phyloP scores from a whole-genome alignment of 2,888 invertebrate species.

The Ectemnius lituratus region DNA sequence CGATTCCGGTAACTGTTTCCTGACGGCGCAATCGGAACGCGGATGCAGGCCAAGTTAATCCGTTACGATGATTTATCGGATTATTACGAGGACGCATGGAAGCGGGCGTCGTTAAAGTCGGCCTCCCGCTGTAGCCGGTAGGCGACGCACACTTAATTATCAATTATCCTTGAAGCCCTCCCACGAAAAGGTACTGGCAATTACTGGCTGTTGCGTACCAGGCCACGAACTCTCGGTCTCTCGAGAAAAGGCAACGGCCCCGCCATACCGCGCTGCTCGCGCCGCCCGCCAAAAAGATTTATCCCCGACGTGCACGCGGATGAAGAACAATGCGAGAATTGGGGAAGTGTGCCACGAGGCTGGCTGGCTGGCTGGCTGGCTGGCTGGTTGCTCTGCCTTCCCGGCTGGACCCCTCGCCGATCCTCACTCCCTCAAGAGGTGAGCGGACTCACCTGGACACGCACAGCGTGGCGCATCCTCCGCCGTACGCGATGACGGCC shows the following conservation, averaged over 20 bases:
- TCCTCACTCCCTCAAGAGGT: slow-evolving; percentile 21
- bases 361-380: slow-evolving; percentile 29
- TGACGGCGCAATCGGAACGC: slow-evolving; percentile 21
- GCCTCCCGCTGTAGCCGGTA: slow-evolving; percentile 15
- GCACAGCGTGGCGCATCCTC: slow-evolving; percentile 43
- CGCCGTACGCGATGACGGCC: slow-evolving; percentile 1
- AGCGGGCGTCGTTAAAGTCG: slow-evolving; percentile 57
- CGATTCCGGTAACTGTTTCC: slow-evolving; percentile 29
- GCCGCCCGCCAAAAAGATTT: slow-evolving; percentile 39
- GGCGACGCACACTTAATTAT: slow-evolving; percentile 57
- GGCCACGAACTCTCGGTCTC: slow-evolving; percentile 38
- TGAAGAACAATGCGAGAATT: slow-evolving; percentile 70
- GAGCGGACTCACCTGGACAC: slow-evolving; percentile 39
- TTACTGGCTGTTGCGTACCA: slow-evolving; percentile 32
- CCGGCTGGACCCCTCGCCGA: no score
- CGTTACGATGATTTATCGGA: slow-evolving; percentile 63
- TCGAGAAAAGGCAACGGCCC: not conserved
- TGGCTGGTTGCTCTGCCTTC: slow-evolving; percentile 19
- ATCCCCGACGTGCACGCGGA: slow-evolving; percentile 55
- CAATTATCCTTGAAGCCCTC: slow-evolving; percentile 57
- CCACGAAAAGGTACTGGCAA: slow-evolving; percentile 52
- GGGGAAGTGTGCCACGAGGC: slow-evolving; percentile 70
- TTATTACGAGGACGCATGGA: slow-evolving; percentile 46
- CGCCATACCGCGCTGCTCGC: no score
- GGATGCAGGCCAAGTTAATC: slow-evolving; percentile 47